Evolutionary conservation across 2,113 vertebrate species (phyloP).

Genomic region (Macheiramphus alcinus): DNA sequence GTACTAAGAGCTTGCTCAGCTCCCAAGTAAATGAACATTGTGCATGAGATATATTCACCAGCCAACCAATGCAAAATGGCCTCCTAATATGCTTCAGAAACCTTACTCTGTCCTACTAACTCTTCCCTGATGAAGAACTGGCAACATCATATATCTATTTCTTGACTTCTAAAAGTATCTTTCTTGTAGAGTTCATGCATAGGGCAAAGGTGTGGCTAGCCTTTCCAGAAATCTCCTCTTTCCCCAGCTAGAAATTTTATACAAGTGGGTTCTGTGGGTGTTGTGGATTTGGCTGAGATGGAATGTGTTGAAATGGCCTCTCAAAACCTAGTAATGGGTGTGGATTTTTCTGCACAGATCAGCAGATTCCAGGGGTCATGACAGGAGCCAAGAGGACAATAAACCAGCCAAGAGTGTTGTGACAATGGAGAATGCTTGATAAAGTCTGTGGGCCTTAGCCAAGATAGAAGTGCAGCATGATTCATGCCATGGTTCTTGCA

Average conservation of each 20-base stretch:
- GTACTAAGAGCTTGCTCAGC: neutral
- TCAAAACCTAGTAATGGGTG: neutral
- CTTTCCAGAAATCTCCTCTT: neutral
- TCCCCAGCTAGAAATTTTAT: neutral
- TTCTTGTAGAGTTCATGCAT: neutral
- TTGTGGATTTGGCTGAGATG: neutral
- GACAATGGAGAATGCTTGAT: neutral
- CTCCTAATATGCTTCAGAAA: neutral
- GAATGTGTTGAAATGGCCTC: neutral
- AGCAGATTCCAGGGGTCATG: neutral
- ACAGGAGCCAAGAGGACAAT: neutral
- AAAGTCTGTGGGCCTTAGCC: neutral
- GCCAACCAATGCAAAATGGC: neutral
- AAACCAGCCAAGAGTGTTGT: neutral
- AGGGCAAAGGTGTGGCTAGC: neutral
- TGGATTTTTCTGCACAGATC: neutral
- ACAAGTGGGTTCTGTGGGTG: neutral
- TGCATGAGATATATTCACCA: neutral
- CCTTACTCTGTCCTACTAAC: neutral
- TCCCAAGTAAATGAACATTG: neutral
- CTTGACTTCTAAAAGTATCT: neutral
- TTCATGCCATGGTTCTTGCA: neutral
- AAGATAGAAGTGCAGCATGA: neutral
- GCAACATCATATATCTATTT: neutral
- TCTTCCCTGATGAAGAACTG: neutral